A percentile compares a stretch with the other conserved stretches of the same genome.
Evolutionary conservation across 1,140 invertebrate species (phyloP).

Genomic region (Listronotus oregonensis): DNA sequence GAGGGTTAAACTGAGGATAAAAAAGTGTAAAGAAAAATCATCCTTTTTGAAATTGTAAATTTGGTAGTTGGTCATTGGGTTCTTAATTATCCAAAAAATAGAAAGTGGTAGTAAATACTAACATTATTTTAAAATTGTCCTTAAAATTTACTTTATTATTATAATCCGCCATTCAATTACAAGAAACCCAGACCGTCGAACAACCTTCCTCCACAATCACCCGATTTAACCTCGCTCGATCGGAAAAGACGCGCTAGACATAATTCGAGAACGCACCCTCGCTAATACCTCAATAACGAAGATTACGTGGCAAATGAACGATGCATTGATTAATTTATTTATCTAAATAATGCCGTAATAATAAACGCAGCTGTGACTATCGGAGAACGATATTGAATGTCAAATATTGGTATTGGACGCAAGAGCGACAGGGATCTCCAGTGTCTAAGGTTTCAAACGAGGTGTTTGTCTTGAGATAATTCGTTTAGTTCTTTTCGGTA

Average conservation of each 20-base stretch:
- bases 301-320: slow-evolving; percentile 22
- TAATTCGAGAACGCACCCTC: slow-evolving; percentile 10
- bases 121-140: too few species aligned
- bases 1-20: too few species aligned
- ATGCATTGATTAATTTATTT: slow-evolving; percentile 39
- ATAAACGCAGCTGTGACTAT: slow-evolving; percentile 39
- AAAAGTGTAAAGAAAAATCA: too few species aligned
- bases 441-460: slow-evolving; percentile 30
- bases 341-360: slow-evolving; percentile 35
- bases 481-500: slow-evolving; percentile 1
- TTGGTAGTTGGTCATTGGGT: too few species aligned
- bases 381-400: slow-evolving; percentile 31
- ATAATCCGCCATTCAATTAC: too few species aligned
- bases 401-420: slow-evolving; percentile 40
- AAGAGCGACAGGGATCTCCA: slow-evolving; percentile 26
- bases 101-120: too few species aligned
- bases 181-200: too few species aligned
- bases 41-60: too few species aligned
- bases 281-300: slow-evolving; percentile 3
- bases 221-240: too few species aligned
- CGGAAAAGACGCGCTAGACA: not conserved
- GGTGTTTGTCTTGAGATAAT: slow-evolving; percentile 39
- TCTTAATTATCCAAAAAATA: too few species aligned
- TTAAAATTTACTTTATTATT: too few species aligned
- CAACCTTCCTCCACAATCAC: too few species aligned